A percentile compares a stretch with the other conserved stretches of the same genome.
Conservation (phyloP, 2,888 invertebrate species). For the Zygothrica quintamaculata region DNA sequence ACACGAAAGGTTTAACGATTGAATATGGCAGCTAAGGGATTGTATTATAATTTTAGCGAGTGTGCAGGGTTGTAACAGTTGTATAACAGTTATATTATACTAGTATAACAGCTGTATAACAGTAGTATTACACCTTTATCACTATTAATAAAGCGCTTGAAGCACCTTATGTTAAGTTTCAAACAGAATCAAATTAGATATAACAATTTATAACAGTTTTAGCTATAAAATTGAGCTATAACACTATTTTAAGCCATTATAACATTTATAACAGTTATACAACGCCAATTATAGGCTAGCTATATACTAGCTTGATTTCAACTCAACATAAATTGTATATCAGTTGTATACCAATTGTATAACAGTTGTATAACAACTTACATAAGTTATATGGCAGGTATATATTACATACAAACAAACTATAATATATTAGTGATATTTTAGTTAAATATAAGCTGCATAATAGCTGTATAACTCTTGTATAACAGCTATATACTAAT, state of each 20-base stretch:
- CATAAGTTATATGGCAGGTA: background rate
- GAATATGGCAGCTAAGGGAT: background rate
- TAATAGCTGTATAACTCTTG: background rate
- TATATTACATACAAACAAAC: too few relatives aligned
- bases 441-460: background rate
- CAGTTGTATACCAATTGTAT: constrained; percentile 3
- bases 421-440: background rate
- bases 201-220: background rate
- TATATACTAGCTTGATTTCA: background rate
- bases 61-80: background rate
- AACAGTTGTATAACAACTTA: constrained; percentile 2
- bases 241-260: too few relatives aligned
- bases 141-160: too few relatives aligned
- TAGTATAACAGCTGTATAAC: constrained; percentile 5
- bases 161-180: too few relatives aligned
- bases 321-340: constrained; percentile 1
- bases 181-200: too few relatives aligned
- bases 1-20: background rate
- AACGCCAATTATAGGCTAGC: constrained; percentile 8
- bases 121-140: too few relatives aligned
- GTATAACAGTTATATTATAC: constrained; percentile 7
- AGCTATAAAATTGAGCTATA: too few relatives aligned
- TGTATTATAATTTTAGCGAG: constrained; percentile 4
- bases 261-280: constrained; percentile 4
- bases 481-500: too few relatives aligned